Evolutionary conservation across 37 sponge, comb jelly and placozoan species (phyloP), one percentile per base, ranked within the genome.

Genomic region (Eunapius fragilis): DNA sequence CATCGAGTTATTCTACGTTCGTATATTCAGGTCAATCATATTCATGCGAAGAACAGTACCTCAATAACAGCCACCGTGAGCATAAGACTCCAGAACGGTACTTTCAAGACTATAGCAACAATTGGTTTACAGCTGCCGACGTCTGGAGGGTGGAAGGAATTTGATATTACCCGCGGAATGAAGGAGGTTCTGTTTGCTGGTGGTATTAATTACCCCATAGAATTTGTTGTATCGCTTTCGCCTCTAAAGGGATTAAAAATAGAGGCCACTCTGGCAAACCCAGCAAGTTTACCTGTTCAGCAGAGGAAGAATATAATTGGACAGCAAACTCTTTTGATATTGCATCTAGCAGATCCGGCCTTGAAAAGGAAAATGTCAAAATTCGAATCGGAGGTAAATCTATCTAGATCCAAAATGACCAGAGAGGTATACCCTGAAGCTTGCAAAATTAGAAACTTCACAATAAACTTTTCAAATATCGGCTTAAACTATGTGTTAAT

Each of bases 241-340:
- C n/a, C n/a, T n/a, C n/a, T n/a, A n/a, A n/a, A n/a, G n/a, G n/a
- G n/a, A n/a, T n/a, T n/a, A n/a, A n/a, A n/a, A n/a, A n/a, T n/a
- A n/a, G n/a, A n/a, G n/a, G n/a, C n/a, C n/a, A n/a, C n/a, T n/a
- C n/a, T n/a, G n/a, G n/a, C n/a, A n/a, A n/a, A n/a, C n/a, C n/a
- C n/a, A n/a, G n/a, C n/a, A n/a, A n/a, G n/a, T n/a, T n/a, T n/a
- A n/a, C n/a, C n/a, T n/a, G n/a, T n/a, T n/a, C n/a, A n/a, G n/a
- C n/a, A n/a, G n/a, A n/a, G n/a, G n/a, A n/a, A n/a, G n/a, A n/a
- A n/a, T n/a, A n/a, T 9, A 9, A 9, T 9, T 45, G 47, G 6
- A 25, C 22, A 45, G 2, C 90, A 89, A 70, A 75, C 85, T 25
- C 24, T 84, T 19, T 71, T 89, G 11, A 6, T 89, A 22, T 70